These are phyloP conservation scores for Drosophila eugracilis DNA, from an alignment of 1,140 invertebrate genomes.

Conservation along the genomic window DNA sequence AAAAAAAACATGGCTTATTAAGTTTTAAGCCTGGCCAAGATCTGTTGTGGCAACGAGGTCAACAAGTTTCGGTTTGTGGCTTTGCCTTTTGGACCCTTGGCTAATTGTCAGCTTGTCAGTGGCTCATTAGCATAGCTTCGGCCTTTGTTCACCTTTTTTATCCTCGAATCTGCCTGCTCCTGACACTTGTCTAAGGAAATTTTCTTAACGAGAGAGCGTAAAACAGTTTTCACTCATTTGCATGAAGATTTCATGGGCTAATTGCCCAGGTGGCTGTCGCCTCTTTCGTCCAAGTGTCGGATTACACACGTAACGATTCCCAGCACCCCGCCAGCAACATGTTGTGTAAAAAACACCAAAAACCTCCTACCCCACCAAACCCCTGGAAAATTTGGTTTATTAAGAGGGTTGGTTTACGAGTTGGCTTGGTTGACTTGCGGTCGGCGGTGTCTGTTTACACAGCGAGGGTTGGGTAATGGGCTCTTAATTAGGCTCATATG, in stretches of 20 bases:
- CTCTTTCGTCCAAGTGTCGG: slow-evolving; percentile 55
- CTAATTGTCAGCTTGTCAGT: slow-evolving; percentile 59
- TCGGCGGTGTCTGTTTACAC: slow-evolving; percentile 71
- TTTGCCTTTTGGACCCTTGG: slow-evolving; percentile 38
- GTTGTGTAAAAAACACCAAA: slow-evolving; percentile 23
- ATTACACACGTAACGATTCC: slow-evolving; percentile 66
- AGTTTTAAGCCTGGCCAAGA: slow-evolving; percentile 45
- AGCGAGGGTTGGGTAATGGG: slow-evolving; percentile 65
- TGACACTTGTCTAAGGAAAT: slow-evolving; percentile 60
- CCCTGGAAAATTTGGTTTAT: not conserved
- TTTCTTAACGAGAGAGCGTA: slow-evolving; percentile 42
- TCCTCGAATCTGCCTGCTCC: slow-evolving; percentile 38
- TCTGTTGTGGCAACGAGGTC: slow-evolving; percentile 46
- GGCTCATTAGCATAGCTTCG: slow-evolving; percentile 66
- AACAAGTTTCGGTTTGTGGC: slow-evolving; percentile 65
- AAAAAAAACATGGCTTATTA: slow-evolving; percentile 42
- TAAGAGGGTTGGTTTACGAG: slow-evolving; percentile 33
- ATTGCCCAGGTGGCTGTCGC: slow-evolving; percentile 58
- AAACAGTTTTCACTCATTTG: slow-evolving; percentile 56
- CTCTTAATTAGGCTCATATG: slow-evolving; percentile 80
- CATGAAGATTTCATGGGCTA: slow-evolving; percentile 58
- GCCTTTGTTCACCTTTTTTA: slow-evolving; percentile 13
- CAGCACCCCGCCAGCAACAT: slow-evolving; percentile 14
- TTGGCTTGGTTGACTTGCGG: slow-evolving; percentile 60
- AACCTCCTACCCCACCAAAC: slow-evolving; percentile 16